phyloP scores from a whole-genome alignment of 2,113 vertebrate species.

The Semnornis frantzii region DNA sequence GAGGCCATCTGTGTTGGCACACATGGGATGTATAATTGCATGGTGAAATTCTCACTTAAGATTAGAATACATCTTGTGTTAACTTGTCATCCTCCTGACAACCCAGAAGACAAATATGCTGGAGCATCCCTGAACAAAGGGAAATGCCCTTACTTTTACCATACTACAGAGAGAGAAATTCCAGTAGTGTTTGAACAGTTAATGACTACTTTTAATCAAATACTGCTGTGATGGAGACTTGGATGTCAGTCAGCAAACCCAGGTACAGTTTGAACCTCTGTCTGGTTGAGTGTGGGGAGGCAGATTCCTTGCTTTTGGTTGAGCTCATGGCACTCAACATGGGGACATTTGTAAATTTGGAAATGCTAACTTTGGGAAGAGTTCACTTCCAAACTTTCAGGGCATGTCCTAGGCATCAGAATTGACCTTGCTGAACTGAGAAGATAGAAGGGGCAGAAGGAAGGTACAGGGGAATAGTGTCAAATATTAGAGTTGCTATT shows the following conservation, averaged over 20 bases:
- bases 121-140: slow-evolving; percentile 19
- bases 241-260: not conserved
- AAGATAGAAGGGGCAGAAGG: not conserved
- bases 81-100: slow-evolving; percentile 38
- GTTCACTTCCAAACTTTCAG: not conserved
- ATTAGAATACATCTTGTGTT: slow-evolving; percentile 41
- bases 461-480: not conserved
- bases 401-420: not conserved
- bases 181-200: not conserved
- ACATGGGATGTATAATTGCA: slow-evolving; percentile 10
- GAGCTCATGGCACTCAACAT: not conserved
- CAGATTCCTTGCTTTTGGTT: not conserved
- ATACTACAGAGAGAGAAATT: not conserved
- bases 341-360: not conserved
- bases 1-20: slow-evolving; percentile 8
- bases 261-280: not conserved
- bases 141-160: not conserved
- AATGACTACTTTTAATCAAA: not conserved
- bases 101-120: not conserved
- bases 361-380: not conserved
- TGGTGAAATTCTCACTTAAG: not conserved
- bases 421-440: not conserved
- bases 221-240: not conserved
- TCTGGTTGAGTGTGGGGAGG: not conserved
- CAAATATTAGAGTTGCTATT: not conserved